phyloP scores from a whole-genome alignment of 2,888 invertebrate genomes.

The Lithosia quadra region DNA sequence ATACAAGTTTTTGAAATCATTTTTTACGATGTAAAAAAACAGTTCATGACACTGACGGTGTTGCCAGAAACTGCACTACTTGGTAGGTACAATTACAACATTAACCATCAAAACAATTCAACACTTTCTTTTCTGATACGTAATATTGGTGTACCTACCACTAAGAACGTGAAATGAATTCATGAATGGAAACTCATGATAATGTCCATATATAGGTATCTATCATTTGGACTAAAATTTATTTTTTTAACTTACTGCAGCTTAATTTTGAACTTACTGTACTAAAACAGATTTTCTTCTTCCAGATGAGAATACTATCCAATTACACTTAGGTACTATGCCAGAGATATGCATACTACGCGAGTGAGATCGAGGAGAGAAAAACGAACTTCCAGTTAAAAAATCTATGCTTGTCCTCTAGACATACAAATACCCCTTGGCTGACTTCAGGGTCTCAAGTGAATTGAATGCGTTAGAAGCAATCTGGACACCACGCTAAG shows the following conservation, averaged over 20 bases:
- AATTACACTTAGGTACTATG: too few relatives aligned
- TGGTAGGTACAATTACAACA: not conserved
- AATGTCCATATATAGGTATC: conserved; percentile 6
- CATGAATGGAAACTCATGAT: not conserved
- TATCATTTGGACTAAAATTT: not conserved
- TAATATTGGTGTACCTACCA: not conserved
- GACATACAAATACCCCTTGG: not conserved
- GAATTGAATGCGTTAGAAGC: too few relatives aligned
- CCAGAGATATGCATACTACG: too few relatives aligned
- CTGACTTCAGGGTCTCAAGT: too few relatives aligned
- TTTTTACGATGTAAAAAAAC: too few relatives aligned
- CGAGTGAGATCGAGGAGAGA: too few relatives aligned
- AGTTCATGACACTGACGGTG: not conserved
- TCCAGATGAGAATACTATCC: not conserved
- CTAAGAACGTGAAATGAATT: not conserved
- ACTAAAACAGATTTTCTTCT: not conserved
- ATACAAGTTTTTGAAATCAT: too few relatives aligned
- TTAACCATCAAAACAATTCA: not conserved
- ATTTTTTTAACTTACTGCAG: not conserved
- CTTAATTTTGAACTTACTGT: too few relatives aligned
- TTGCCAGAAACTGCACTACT: not conserved
- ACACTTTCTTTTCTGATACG: not conserved
- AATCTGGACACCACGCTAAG: too few relatives aligned
- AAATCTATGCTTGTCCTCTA: not conserved
- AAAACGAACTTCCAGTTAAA: too few relatives aligned